Conservation (phyloP, 2,888 invertebrate species). For the Drosophila anomelani region DNA sequence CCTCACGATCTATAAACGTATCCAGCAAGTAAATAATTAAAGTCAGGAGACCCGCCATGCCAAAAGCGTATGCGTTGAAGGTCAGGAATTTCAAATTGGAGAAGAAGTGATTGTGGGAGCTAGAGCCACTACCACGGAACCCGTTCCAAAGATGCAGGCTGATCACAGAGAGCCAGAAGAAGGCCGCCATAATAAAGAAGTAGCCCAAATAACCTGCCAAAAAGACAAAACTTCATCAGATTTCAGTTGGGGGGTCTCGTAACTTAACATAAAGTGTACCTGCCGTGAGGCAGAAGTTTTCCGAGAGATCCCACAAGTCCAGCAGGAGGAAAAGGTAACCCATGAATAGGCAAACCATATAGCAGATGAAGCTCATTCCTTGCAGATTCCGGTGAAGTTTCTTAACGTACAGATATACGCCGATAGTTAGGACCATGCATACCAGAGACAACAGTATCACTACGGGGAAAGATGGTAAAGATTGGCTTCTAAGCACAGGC, state of each 20-base stretch:
- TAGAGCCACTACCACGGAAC: slow-evolving; percentile 58
- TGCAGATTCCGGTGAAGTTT: slow-evolving; percentile 88
- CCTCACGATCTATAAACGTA: slow-evolving; percentile 40
- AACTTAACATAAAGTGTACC: slow-evolving; percentile 7
- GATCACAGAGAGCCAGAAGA: slow-evolving; percentile 94
- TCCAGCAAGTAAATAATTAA: slow-evolving; percentile 76
- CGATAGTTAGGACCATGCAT: slow-evolving; percentile 88
- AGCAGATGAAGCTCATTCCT: slow-evolving; percentile 90
- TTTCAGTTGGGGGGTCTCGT: neutral
- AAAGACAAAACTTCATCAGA: neutral
- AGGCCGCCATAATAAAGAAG: slow-evolving; percentile 91
- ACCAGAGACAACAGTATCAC: slow-evolving; percentile 89
- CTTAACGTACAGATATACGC: slow-evolving; percentile 89
- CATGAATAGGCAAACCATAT: slow-evolving; percentile 87
- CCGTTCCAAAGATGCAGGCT: slow-evolving; percentile 92
- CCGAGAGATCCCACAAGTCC: slow-evolving; percentile 83
- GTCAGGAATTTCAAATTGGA: slow-evolving; percentile 64
- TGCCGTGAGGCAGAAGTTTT: neutral
- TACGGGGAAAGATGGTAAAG: slow-evolving; percentile 75
- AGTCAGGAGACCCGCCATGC: slow-evolving; percentile 69
- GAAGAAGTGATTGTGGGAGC: slow-evolving; percentile 48
- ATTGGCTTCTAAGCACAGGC: too few species aligned
- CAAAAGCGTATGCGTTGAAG: slow-evolving; percentile 81
- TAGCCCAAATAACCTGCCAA: slow-evolving; percentile 83
- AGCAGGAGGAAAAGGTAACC: slow-evolving; percentile 86